These are phyloP conservation scores for Microchirus variegatus DNA, from an alignment of 2,797 vertebrate species.

Conservation along the genomic window DNA sequence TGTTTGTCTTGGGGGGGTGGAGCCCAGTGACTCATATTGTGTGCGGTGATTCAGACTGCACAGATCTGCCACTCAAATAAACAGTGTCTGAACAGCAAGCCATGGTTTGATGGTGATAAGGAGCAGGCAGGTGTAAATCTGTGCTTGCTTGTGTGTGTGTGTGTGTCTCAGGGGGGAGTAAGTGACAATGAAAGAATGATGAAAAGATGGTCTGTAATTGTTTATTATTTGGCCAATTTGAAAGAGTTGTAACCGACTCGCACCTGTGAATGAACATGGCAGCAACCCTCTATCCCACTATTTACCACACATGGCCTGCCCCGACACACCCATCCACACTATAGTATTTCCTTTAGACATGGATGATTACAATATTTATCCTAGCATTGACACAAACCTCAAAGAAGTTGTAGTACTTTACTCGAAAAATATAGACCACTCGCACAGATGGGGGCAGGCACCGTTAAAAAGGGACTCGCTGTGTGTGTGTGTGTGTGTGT, in stretches of 20 bases:
- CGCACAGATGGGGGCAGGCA: no score
- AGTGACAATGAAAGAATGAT: not conserved
- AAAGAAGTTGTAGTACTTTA: no score
- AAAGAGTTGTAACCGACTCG: constrained; percentile 40
- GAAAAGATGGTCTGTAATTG: no score
- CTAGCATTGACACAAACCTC: no score
- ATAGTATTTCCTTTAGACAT: constrained; percentile 28
- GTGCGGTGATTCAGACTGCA: constrained; percentile 41
- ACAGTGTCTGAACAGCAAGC: constrained; percentile 42
- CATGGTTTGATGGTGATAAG: constrained; percentile 51
- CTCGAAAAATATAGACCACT: no score
- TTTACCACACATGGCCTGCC: constrained; percentile 15
- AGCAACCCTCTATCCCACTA: constrained; percentile 1
- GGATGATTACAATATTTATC: constrained; percentile 5
- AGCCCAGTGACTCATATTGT: constrained; percentile 55
- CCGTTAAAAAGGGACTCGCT: no score
- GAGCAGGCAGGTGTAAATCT: constrained; percentile 41
- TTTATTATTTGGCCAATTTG: constrained; percentile 42
- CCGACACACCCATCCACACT: constrained; percentile 19
- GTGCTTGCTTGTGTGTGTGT: not conserved
- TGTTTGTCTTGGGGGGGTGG: constrained; percentile 40
- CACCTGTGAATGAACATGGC: constrained; percentile 47
- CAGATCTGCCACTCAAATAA: constrained; percentile 56
- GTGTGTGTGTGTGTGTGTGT: no score
- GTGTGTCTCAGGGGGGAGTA: constrained; percentile 16